phyloP scores from a whole-genome alignment of 2,113 vertebrate genomes.

The Patagioenas fasciata region DNA sequence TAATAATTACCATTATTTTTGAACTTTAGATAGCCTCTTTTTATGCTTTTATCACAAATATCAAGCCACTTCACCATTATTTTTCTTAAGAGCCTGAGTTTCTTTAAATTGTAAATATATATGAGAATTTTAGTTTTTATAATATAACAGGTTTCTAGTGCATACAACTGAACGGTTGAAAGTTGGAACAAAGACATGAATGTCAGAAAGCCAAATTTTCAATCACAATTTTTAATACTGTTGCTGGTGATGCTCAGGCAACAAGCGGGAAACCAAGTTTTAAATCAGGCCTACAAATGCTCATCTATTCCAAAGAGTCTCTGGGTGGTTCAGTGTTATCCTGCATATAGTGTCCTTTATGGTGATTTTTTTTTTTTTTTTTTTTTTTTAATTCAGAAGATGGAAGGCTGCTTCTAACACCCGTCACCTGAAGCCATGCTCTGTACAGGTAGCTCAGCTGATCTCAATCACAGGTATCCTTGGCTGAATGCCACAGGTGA shows the following conservation, averaged over 20 bases:
- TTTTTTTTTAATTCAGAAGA: too few relatives aligned
- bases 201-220: not conserved
- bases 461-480: rapidly evolving
- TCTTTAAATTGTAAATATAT: not conserved
- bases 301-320: not conserved
- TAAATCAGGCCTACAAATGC: not conserved
- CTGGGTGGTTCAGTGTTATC: not conserved
- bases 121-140: not conserved
- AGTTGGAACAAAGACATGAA: not conserved
- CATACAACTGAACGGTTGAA: not conserved
- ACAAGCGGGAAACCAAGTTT: not conserved
- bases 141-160: not conserved
- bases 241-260: not conserved
- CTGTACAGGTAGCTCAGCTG: not conserved
- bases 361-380: not conserved
- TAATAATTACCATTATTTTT: not conserved
- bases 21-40: not conserved
- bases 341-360: not conserved
- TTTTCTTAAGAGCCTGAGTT: not conserved
- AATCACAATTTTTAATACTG: not conserved
- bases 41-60: not conserved
- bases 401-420: not conserved
- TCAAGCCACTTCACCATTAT: not conserved
- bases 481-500: not conserved
- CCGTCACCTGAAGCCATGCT: not conserved